Evolutionary conservation across 2,797 vertebrate species (phyloP).

Genomic region (Sebastes kiyomatsui): DNA sequence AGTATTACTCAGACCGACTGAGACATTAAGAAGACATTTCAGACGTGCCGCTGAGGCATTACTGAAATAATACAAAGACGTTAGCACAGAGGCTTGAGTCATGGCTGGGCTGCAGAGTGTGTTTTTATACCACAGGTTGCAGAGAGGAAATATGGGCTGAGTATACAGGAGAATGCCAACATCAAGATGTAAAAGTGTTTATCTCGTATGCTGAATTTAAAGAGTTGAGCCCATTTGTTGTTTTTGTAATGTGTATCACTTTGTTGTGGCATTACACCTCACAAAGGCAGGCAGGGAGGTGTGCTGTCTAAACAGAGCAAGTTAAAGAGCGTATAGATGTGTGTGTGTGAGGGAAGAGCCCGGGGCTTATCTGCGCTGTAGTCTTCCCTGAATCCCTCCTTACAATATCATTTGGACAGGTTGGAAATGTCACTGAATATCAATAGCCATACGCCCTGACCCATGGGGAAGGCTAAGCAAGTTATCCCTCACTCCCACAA

Average conservation of each 20-base stretch:
- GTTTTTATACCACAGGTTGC: conserved; percentile 35
- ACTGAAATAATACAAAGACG: conserved; percentile 52
- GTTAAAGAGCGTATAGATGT: conserved; percentile 12
- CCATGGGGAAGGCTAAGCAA: conserved; percentile 28
- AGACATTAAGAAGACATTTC: conserved; percentile 63
- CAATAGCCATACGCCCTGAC: conserved; percentile 51
- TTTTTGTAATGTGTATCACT: background rate
- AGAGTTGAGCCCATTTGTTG: conserved; percentile 1
- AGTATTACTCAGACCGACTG: conserved; percentile 49
- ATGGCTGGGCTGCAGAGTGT: conserved; percentile 15
- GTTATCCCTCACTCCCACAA: conserved; percentile 39
- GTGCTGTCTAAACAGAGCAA: conserved; percentile 4
- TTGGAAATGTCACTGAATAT: conserved; percentile 67
- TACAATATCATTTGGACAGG: conserved; percentile 48
- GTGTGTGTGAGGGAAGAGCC: background rate
- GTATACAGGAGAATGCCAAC: background rate
- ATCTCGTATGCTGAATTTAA: background rate
- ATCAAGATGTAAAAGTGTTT: background rate
- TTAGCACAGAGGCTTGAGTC: conserved; percentile 38
- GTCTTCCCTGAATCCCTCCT: conserved; percentile 33
- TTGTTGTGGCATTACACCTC: conserved; percentile 1
- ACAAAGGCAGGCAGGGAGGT: background rate
- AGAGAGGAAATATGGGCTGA: conserved; percentile 16
- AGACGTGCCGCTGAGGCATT: conserved; percentile 46
- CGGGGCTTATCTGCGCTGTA: conserved; percentile 18